Evolutionary conservation across 2,797 vertebrate species (phyloP).

Genomic region (Enteromius anoplus): DNA sequence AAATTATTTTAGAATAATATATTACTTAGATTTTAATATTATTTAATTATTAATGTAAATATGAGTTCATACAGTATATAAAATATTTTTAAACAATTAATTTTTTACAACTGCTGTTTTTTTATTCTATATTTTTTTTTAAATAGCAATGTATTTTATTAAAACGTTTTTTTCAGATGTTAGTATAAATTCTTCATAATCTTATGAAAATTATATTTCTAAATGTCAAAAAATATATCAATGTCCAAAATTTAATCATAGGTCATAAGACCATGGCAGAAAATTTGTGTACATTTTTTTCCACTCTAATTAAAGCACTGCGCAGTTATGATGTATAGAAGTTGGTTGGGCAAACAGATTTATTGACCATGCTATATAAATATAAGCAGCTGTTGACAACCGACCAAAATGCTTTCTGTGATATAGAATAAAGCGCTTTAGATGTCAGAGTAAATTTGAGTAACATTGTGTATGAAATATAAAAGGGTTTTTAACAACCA

Average conservation of each 20-base stretch:
- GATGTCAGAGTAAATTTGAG: neutral
- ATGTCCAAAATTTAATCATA: neutral
- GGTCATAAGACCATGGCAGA: neutral
- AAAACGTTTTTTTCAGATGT: neutral
- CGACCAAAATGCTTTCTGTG: neutral
- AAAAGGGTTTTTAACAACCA: neutral
- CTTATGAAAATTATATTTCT: neutral
- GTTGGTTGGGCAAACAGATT: neutral
- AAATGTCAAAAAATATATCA: neutral
- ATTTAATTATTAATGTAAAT: neutral
- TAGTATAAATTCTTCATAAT: neutral
- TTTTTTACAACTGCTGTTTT: neutral
- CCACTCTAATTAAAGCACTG: neutral
- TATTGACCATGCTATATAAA: neutral
- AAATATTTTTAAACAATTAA: neutral
- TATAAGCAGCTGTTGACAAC: neutral
- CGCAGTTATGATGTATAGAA: neutral
- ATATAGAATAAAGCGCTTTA: neutral
- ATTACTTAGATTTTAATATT: neutral
- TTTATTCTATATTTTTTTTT: neutral
- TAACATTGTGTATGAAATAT: neutral
- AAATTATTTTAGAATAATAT: neutral
- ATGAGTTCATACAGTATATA: neutral
- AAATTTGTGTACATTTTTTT: neutral
- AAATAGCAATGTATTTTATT: neutral